A percentile compares a stretch with the other conserved stretches of the same genome.
phyloP scores from a whole-genome alignment of 2,797 vertebrate species.

The Triplophysa yarkandensis region DNA sequence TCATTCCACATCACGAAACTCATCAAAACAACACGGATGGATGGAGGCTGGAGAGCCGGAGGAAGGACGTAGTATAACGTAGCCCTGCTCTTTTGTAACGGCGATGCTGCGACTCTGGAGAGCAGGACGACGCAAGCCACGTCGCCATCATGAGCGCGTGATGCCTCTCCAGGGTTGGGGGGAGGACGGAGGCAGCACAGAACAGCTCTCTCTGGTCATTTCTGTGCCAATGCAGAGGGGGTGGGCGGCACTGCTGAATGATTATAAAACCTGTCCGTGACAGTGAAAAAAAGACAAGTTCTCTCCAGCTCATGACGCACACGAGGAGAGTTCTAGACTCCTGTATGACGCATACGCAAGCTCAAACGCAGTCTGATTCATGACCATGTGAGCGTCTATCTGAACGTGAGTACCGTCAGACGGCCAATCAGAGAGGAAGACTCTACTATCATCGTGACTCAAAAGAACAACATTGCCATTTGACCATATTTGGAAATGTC shows the following conservation, averaged over 20 bases:
- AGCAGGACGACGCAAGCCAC: slow-evolving; percentile 33
- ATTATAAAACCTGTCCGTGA: slow-evolving; percentile 57
- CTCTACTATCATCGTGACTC: slow-evolving; percentile 50
- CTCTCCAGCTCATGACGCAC: slow-evolving; percentile 54
- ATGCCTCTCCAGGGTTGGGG: slow-evolving; percentile 48
- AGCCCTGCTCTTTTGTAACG: slow-evolving; percentile 43
- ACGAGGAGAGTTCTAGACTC: slow-evolving; percentile 33
- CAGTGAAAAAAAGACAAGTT: slow-evolving; percentile 41
- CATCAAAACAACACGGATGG: slow-evolving; percentile 1
- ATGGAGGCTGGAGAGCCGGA: not conserved
- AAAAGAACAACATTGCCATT: slow-evolving; percentile 47
- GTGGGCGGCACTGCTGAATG: slow-evolving; percentile 20
- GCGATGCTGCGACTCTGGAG: slow-evolving; percentile 39
- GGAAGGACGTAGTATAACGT: not conserved
- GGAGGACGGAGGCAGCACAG: slow-evolving; percentile 20
- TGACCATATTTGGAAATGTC: slow-evolving; percentile 60
- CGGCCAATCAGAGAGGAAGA: slow-evolving; percentile 54
- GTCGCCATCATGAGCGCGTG: slow-evolving; percentile 58
- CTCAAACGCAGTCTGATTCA: slow-evolving; percentile 46
- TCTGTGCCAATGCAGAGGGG: slow-evolving; percentile 39
- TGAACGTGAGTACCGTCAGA: slow-evolving; percentile 13
- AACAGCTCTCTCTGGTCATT: slow-evolving; percentile 49
- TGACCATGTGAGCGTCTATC: slow-evolving; percentile 27
- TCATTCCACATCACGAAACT: not conserved
- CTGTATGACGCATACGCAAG: slow-evolving; percentile 48